phyloP scores from a whole-genome alignment of 2,888 invertebrate species.

The Xylota sylvarum region DNA sequence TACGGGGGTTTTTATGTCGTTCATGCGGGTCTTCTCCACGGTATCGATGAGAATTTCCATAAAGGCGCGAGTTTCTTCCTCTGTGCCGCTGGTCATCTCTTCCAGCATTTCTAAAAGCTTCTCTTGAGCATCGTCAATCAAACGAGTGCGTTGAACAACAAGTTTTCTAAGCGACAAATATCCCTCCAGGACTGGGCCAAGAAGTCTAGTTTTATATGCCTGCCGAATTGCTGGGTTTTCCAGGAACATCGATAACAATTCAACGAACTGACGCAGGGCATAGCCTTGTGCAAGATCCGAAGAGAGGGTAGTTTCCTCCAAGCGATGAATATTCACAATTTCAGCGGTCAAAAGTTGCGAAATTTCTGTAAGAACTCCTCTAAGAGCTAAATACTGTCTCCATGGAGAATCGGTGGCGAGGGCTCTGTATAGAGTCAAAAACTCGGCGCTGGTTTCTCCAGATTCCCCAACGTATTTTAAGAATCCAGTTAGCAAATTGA shows the following conservation, averaged over 20 bases:
- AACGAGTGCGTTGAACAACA: conserved; percentile 96
- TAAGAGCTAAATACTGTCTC: conserved; percentile 96
- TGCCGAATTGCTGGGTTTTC: conserved; percentile 95
- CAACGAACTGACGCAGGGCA: conserved; percentile 95
- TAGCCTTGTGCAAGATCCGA: conserved; percentile 98
- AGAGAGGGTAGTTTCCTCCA: conserved; percentile 96
- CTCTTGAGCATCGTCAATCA: conserved; percentile 98
- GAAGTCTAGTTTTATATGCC: conserved; percentile 94
- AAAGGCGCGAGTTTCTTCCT: conserved; percentile 97
- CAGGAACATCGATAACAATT: conserved; percentile 94
- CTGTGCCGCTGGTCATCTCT: conserved; percentile 97
- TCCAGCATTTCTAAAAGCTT: conserved; percentile 96
- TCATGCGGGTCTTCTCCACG: conserved; percentile 94
- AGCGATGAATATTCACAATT: conserved; percentile 93
- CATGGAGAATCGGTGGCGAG: conserved; percentile 94
- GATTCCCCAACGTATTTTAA: conserved; percentile 93
- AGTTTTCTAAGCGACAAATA: conserved; percentile 95
- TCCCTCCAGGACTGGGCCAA: conserved; percentile 92
- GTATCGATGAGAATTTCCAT: conserved; percentile 99
- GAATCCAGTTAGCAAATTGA: conserved; percentile 95
- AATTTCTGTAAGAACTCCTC: conserved; percentile 93
- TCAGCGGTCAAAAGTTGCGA: conserved; percentile 95
- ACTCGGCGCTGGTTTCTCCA: conserved; percentile 97
- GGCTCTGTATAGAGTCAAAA: conserved; percentile 93
- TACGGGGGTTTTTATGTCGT: conserved; percentile 97